These are phyloP conservation scores for Malaclemys terrapin DNA, from an alignment of 2,113 vertebrate genomes.

Conservation along the genomic window DNA sequence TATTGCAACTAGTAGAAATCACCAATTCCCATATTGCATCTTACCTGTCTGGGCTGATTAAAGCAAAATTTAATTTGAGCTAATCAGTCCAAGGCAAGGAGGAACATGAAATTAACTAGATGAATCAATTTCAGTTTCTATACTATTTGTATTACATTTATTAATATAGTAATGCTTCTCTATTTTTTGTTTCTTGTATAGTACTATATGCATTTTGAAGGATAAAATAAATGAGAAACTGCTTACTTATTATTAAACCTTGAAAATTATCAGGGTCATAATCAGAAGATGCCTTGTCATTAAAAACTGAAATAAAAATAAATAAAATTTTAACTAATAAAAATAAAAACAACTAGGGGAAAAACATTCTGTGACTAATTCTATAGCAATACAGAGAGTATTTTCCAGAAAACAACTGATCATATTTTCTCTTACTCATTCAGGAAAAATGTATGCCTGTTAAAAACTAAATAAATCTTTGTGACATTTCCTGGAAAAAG, in stretches of 20 bases:
- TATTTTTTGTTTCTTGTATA: not conserved
- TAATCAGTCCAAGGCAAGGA: not conserved
- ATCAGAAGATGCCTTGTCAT: not conserved
- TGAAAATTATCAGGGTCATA: not conserved
- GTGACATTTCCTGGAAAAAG: conserved; percentile 59
- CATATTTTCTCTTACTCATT: conserved; percentile 3
- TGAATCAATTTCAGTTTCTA: not conserved
- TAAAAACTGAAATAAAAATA: conserved; percentile 2
- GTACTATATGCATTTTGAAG: not conserved
- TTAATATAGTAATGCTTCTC: not conserved
- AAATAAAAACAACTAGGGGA: not conserved
- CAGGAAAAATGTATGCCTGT: not conserved
- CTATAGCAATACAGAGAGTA: not conserved
- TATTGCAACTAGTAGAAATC: not conserved
- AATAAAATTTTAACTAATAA: not conserved
- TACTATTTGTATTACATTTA: not conserved
- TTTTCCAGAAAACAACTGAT: conserved; percentile 41
- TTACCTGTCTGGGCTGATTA: not conserved
- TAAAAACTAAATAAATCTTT: conserved; percentile 58
- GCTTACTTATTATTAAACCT: not conserved
- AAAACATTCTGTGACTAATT: not conserved
- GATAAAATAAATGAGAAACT: not conserved
- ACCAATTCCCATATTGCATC: accelerated
- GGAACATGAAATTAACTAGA: not conserved
- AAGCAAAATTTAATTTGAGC: not conserved